Evolutionary conservation across 2,113 vertebrate species (phyloP), one percentile per base, ranked within the genome.

Genomic region (Vicugna pacos): DNA sequence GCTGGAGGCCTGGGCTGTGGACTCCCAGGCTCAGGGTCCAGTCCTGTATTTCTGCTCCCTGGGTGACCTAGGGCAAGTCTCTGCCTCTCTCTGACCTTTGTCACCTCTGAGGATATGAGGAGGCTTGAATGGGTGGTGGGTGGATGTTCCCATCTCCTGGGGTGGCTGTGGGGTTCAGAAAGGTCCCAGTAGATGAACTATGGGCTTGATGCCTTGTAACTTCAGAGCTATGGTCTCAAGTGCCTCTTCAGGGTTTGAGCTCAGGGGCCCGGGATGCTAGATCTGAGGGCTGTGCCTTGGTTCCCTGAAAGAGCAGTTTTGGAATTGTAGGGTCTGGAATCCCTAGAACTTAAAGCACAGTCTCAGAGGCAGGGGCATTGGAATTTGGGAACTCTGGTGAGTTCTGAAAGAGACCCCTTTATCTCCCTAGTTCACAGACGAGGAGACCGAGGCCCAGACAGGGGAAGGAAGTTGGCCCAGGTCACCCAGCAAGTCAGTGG

Each of bases 401-500:
- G 58, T 73, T 64, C 96, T 97, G n/a, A 96, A 94, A 90, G 87
- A 76, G 46, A 83, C 80, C 89, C 93, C 84, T 97, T 86, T 98
- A 0, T 96, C 95, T 95, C 95, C 94, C 69, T 97, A 98, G 97
- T 98, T 96, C 97, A 96, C 97, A 97, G 97, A 97, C 3, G 93
- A 97, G 97, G 96, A 97, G 94, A 28, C 94, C 35, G 82, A 98
- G 96, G 93, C 96, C 97, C 97, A 98, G 97, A 84, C 95, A 97
- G 96, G 97, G 97, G 96, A 95, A 97, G 96, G 96, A 96, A 95
- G 92, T 89, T 97, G 97, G 97, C 93, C 97, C 97, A 96, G 97
- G 97, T 95, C 97, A 97, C 94, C 97, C 97, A 97, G 97, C 97
- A 93, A 97, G 93, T 97, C 97, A 98, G 97, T 97, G 93, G 96